Conservation (phyloP, 2,888 invertebrate genomes). For the Lamellibrachia columna region DNA sequence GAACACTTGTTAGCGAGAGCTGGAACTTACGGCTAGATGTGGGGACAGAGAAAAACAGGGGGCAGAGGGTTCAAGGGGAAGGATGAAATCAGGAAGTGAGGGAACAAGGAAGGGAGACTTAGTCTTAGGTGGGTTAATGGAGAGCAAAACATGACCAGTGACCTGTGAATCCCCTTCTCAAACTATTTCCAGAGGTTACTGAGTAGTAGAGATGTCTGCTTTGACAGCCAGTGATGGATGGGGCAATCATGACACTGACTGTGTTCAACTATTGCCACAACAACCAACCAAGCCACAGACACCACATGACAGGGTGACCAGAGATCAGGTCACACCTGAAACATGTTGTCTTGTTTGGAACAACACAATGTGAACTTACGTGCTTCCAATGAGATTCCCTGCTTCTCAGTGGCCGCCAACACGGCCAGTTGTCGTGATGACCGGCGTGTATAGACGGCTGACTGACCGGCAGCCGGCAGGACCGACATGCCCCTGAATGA, state of each 20-base stretch:
- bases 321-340: background rate
- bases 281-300: slow-evolving; percentile 1
- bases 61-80: background rate
- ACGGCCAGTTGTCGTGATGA: background rate
- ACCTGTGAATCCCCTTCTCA: background rate
- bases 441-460: background rate
- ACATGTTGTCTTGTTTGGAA: background rate
- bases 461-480: background rate
- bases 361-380: background rate
- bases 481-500: background rate
- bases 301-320: background rate
- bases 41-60: background rate
- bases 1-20: no score
- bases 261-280: background rate
- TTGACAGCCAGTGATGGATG: background rate
- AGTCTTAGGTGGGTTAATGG: background rate
- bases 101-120: background rate
- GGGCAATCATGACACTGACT: background rate
- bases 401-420: background rate
- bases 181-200: background rate
- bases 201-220: background rate
- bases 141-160: background rate
- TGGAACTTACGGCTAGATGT: no score
- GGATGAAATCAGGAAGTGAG: background rate
- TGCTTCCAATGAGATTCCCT: background rate